Conservation (phyloP, 2,797 vertebrate genomes). For the Agapornis canus region DNA sequence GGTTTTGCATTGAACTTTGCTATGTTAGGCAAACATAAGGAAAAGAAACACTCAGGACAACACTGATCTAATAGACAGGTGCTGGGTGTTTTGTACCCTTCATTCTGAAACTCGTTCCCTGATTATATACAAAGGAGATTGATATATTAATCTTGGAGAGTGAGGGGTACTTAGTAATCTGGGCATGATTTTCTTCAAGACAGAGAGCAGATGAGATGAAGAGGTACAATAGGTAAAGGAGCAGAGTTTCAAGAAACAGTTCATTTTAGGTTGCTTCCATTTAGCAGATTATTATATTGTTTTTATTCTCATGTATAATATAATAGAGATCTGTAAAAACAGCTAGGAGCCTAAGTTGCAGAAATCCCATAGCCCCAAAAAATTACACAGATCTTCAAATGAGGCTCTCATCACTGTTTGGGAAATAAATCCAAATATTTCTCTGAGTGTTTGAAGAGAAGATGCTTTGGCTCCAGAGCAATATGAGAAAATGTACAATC, state of each 20-base stretch:
- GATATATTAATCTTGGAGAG: background rate
- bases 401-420: background rate
- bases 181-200: background rate
- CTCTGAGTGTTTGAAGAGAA: background rate
- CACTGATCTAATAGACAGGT: background rate
- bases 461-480: background rate
- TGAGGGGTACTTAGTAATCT: background rate
- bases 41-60: background rate
- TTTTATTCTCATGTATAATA: background rate
- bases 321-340: background rate
- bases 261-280: background rate
- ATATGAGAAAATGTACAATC: background rate
- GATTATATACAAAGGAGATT: background rate
- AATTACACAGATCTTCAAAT: background rate
- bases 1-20: background rate
- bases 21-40: rapidly evolving
- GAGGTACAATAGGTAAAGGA: background rate
- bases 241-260: background rate
- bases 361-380: background rate
- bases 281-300: background rate
- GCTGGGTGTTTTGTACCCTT: rapidly evolving
- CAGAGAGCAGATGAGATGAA: background rate
- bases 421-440: conserved; percentile 26
- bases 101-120: background rate
- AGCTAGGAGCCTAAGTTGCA: background rate